phyloP scores from a whole-genome alignment of 2,113 vertebrate genomes.

The Stomatorhinus ivindoensis region DNA sequence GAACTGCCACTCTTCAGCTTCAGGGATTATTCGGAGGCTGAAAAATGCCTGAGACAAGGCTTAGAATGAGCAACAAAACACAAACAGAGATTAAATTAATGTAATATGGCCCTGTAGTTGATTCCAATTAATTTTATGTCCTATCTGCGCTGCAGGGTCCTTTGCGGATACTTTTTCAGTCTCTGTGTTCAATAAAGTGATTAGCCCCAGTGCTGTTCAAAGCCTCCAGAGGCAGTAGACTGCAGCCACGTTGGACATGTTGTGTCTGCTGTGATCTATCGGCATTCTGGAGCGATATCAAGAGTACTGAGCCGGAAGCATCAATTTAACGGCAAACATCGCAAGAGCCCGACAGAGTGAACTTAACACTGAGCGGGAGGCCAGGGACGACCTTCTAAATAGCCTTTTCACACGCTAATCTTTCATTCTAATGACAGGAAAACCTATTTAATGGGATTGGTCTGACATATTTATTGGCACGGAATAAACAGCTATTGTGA shows the following conservation, averaged over 20 bases:
- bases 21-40: not conserved
- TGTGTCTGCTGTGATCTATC: not conserved
- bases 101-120: not conserved
- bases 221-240: not conserved
- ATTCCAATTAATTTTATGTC: not conserved
- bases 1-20: not conserved
- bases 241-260: not conserved
- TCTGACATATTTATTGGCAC: not conserved
- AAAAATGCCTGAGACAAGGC: not conserved
- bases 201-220: not conserved
- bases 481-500: not conserved
- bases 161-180: not conserved
- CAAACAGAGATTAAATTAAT: not conserved
- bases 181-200: not conserved
- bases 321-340: not conserved
- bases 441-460: not conserved
- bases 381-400: not conserved
- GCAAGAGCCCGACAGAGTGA: not conserved
- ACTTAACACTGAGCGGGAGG: not conserved
- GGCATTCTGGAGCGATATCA: not conserved
- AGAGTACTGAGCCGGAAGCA: not conserved
- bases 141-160: not conserved
- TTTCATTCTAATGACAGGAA: conserved; percentile 1
- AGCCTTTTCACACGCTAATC: not conserved
- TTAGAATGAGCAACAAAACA: not conserved